Percentiles rank a stretch among this genome's conserved stretches.
These are phyloP conservation scores for Apoda limacodes DNA, from an alignment of 2,888 invertebrate species.

Conservation along the genomic window DNA sequence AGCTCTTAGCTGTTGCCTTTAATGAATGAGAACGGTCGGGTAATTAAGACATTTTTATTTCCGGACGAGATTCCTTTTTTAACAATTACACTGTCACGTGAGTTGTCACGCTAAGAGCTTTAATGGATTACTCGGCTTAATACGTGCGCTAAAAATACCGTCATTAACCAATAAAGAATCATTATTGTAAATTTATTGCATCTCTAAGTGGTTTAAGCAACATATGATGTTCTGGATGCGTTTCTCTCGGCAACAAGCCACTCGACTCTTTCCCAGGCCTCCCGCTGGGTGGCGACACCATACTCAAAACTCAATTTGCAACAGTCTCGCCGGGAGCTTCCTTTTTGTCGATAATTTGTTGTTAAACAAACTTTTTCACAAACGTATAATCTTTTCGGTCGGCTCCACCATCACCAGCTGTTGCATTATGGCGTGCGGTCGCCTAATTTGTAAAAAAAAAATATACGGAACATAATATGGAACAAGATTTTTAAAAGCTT, in stretches of 20 bases:
- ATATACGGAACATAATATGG: slow-evolving; percentile 30
- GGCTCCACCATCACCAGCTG: slow-evolving; percentile 39
- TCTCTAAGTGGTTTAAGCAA: slow-evolving; percentile 31
- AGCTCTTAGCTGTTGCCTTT: slow-evolving; percentile 49
- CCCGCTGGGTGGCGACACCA: slow-evolving; percentile 66
- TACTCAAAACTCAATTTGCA: slow-evolving; percentile 63
- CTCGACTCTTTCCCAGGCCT: slow-evolving; percentile 52
- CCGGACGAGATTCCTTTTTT: no score
- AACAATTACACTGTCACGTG: no score
- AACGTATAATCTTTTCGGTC: slow-evolving; percentile 26
- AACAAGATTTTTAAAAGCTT: slow-evolving; percentile 31
- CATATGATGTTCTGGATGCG: slow-evolving; percentile 30
- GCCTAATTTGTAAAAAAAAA: slow-evolving; percentile 24
- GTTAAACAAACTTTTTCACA: slow-evolving; percentile 27
- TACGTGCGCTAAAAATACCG: no score
- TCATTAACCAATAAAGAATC: not conserved
- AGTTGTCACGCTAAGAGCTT: no score
- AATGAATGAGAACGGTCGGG: slow-evolving; percentile 31
- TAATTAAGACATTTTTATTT: slow-evolving; percentile 41
- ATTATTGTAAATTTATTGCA: slow-evolving; percentile 37
- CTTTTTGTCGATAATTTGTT: slow-evolving; percentile 30
- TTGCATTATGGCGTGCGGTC: slow-evolving; percentile 35
- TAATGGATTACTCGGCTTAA: no score
- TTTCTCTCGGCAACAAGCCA: slow-evolving; percentile 39
- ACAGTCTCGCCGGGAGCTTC: slow-evolving; percentile 56